Conservation (phyloP, 1,140 invertebrate genomes). For the Hirudo medicinalis region DNA sequence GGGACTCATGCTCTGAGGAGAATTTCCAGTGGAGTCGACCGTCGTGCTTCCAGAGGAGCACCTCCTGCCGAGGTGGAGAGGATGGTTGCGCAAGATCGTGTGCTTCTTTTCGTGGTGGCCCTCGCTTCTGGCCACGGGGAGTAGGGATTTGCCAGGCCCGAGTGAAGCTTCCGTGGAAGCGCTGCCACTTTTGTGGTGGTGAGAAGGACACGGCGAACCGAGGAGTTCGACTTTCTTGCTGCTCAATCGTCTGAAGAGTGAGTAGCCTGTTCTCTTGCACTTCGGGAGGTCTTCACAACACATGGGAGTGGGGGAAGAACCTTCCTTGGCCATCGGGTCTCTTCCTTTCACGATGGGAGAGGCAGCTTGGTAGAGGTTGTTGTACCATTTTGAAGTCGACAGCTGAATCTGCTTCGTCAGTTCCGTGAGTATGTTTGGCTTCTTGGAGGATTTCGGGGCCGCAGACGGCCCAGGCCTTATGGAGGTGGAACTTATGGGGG, state of each 20-base stretch:
- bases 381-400: background rate
- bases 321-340: background rate
- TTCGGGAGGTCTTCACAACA: background rate
- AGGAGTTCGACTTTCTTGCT: conserved; percentile 62
- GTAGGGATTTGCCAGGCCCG: background rate
- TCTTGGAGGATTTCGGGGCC: background rate
- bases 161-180: background rate
- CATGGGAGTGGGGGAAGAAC: background rate
- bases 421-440: background rate
- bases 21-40: background rate
- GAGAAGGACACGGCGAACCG: conserved; percentile 23
- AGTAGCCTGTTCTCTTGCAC: conserved; percentile 52
- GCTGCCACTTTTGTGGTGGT: conserved; percentile 23
- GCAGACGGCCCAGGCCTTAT: conserved; percentile 57
- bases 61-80: conserved; percentile 40
- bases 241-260: conserved; percentile 73
- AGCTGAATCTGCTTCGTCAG: conserved; percentile 3
- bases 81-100: background rate
- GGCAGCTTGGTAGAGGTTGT: no score
- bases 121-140: background rate
- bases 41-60: conserved; percentile 42
- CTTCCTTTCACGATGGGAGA: background rate
- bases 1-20: background rate
- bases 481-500: conserved; percentile 81
- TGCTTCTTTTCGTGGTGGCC: background rate